phyloP scores from a whole-genome alignment of 2,888 invertebrate genomes.

The Diadegma fenestrale region DNA sequence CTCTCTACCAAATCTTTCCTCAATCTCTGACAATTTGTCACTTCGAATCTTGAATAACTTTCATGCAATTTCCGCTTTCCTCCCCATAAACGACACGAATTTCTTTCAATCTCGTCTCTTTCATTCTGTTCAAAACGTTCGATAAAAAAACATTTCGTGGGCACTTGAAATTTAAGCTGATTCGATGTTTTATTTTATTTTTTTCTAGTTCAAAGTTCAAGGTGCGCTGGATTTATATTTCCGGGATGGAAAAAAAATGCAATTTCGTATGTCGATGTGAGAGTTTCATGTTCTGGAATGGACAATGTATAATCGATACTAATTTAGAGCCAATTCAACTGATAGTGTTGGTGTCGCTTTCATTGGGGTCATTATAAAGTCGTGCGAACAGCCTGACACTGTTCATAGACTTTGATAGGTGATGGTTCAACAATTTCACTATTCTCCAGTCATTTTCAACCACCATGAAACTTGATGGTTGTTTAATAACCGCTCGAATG shows the following conservation, averaged over 20 bases:
- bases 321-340: neutral
- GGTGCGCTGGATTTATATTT: neutral
- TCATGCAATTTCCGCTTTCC: neutral
- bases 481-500: neutral
- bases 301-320: neutral
- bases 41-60: neutral
- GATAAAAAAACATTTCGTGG: neutral
- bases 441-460: neutral
- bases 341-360: neutral
- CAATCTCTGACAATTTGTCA: neutral
- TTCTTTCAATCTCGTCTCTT: neutral
- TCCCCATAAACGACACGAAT: neutral
- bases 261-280: neutral
- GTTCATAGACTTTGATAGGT: neutral
- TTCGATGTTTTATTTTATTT: neutral
- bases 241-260: neutral
- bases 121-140: neutral
- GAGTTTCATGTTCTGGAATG: neutral
- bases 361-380: neutral
- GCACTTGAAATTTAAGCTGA: neutral
- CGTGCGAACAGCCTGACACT: neutral
- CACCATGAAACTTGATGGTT: no score
- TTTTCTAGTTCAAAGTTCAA: neutral
- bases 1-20: conserved; percentile 4
- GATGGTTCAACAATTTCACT: neutral